Evolutionary conservation across 2,113 vertebrate species (phyloP).

Genomic region (Gavia stellata): DNA sequence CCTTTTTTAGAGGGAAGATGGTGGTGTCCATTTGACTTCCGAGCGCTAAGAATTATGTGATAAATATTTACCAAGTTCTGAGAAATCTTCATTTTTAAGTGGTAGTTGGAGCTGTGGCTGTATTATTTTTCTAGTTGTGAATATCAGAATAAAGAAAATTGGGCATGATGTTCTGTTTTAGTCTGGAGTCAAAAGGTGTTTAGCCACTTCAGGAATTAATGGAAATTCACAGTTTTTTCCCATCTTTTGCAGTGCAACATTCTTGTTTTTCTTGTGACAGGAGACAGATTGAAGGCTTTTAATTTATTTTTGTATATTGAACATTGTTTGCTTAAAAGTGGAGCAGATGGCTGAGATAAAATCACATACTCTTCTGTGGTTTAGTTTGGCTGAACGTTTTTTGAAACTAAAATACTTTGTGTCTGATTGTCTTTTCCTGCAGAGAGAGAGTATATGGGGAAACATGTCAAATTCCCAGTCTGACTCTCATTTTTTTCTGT

Average conservation of each 20-base stretch:
- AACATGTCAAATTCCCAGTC: neutral
- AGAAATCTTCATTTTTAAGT: neutral
- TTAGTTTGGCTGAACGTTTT: neutral
- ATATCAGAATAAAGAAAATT: neutral
- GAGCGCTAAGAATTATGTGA: neutral
- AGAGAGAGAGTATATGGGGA: neutral
- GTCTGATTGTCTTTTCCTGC: neutral
- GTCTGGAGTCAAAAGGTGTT: neutral
- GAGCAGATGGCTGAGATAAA: slow-evolving; percentile 5
- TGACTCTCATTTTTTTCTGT: neutral
- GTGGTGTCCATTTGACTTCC: neutral
- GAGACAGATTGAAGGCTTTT: neutral
- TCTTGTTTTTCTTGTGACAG: neutral
- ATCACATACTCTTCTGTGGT: neutral
- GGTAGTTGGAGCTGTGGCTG: neutral
- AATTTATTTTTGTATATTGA: neutral
- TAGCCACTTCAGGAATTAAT: neutral
- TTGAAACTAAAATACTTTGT: neutral
- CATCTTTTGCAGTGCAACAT: neutral
- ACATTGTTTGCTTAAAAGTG: neutral
- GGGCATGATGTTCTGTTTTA: neutral
- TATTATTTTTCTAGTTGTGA: neutral
- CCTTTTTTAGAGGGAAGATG: neutral
- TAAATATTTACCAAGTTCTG: neutral
- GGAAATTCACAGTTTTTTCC: neutral